These are phyloP conservation scores for Arizona elegans DNA, from an alignment of 2,113 vertebrate species.

Conservation along the genomic window DNA sequence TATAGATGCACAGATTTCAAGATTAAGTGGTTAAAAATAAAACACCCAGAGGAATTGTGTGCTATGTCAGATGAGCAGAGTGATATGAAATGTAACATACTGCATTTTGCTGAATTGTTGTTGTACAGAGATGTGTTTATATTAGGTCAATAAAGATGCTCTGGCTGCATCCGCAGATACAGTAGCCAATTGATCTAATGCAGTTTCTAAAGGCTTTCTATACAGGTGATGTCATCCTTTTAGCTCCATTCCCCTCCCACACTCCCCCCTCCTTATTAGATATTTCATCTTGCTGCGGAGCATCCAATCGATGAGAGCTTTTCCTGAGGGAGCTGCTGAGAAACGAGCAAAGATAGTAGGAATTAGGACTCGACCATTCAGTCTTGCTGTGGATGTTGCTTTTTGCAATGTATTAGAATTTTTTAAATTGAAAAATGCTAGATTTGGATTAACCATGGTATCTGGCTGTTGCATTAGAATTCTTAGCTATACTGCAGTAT, in stretches of 20 bases:
- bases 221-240: conserved; percentile 87
- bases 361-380: conserved; percentile 69
- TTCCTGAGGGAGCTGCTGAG: conserved; percentile 82
- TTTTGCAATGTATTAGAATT: conserved; percentile 57
- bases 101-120: conserved; percentile 58
- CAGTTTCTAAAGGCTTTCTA: conserved; percentile 83
- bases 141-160: conserved; percentile 82
- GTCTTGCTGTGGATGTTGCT: conserved; percentile 65
- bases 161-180: conserved; percentile 81
- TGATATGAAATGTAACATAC: conserved; percentile 18
- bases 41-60: background rate
- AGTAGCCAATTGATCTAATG: conserved; percentile 94
- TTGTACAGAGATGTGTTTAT: conserved; percentile 49
- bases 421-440: conserved; percentile 68
- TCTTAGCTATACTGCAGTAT: conserved; percentile 70
- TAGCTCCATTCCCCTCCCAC: conserved; percentile 88
- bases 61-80: conserved; percentile 33
- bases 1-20: background rate
- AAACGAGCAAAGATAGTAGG: conserved; percentile 73
- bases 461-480: conserved; percentile 67
- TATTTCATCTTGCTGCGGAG: conserved; percentile 87
- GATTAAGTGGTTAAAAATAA: conserved; percentile 30
- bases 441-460: conserved; percentile 61
- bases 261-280: conserved; percentile 86
- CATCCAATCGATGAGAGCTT: conserved; percentile 85